Conservation (phyloP, 2,888 invertebrate genomes). For the Enoplolaimus lenunculus region DNA sequence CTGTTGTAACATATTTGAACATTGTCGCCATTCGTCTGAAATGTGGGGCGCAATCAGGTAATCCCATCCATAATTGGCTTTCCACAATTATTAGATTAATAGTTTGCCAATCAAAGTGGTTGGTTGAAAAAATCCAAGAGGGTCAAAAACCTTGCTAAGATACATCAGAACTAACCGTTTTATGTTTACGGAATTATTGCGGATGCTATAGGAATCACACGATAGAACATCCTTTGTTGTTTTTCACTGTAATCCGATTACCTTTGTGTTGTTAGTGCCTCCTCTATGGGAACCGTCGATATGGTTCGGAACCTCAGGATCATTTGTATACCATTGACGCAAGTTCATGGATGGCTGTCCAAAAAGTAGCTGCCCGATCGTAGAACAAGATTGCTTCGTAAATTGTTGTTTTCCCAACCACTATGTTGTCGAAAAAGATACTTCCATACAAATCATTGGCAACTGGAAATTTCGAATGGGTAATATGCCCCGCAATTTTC, state of each 20-base stretch:
- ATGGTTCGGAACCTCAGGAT: neutral
- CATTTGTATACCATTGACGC: conserved; percentile 19
- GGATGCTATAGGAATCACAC: neutral
- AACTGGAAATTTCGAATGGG: neutral
- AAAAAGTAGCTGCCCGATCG: conserved; percentile 22
- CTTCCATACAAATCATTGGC: conserved; percentile 17
- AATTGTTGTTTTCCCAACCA: neutral
- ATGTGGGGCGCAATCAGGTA: conserved; percentile 23
- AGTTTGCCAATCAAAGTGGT: conserved; percentile 26
- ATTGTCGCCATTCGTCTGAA: neutral
- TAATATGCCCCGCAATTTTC: conserved; percentile 2
- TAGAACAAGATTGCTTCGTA: conserved; percentile 19
- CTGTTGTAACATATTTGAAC: neutral
- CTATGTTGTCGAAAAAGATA: conserved; percentile 26
- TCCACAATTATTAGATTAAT: conserved; percentile 31
- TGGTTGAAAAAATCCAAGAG: conserved; percentile 26
- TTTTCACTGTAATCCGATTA: conserved; percentile 17
- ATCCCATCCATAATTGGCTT: conserved; percentile 29
- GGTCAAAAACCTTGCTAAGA: conserved; percentile 27
- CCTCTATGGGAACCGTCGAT: conserved; percentile 3
- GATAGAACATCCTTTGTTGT: neutral
- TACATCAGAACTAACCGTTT: conserved; percentile 25
- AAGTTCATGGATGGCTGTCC: conserved; percentile 22
- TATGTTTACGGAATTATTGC: conserved; percentile 9
- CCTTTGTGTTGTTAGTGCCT: conserved; percentile 1